These are phyloP conservation scores for Seriola aureovittata DNA, from an alignment of 2,113 vertebrate genomes.

Conservation along the genomic window DNA sequence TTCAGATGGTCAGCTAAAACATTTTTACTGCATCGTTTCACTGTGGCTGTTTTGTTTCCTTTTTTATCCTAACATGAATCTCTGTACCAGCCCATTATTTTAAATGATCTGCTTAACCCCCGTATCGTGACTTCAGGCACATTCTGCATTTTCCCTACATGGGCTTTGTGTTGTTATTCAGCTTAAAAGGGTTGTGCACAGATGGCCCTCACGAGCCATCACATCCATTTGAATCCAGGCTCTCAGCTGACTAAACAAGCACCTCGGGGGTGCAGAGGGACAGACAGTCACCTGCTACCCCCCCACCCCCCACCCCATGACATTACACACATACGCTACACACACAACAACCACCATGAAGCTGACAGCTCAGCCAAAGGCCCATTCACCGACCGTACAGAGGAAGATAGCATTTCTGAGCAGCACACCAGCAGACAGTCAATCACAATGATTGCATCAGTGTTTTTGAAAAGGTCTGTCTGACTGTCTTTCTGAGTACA, in stretches of 20 bases:
- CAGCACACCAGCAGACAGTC: conserved; percentile 15
- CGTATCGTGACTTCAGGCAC: conserved; percentile 20
- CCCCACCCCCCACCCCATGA: not conserved
- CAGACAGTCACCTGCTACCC: conserved; percentile 61
- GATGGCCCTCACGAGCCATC: conserved; percentile 59
- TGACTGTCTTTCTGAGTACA: conserved; percentile 24
- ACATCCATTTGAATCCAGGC: conserved; percentile 60
- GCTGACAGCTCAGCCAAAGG: conserved; percentile 39
- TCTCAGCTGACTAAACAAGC: conserved; percentile 74
- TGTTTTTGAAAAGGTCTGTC: conserved; percentile 45
- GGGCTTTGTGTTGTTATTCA: conserved; percentile 46
- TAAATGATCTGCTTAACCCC: conserved; percentile 41
- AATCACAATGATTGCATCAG: conserved; percentile 43
- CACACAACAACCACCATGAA: conserved; percentile 21
- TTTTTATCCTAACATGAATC: conserved; percentile 25
- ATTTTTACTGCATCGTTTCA: conserved; percentile 39
- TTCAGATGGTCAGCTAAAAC: conserved; percentile 34
- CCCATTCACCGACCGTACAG: conserved; percentile 14
- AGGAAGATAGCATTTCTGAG: conserved; percentile 6
- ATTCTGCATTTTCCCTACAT: conserved; percentile 30
- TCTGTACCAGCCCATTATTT: conserved; percentile 26
- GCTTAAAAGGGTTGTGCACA: conserved; percentile 55
- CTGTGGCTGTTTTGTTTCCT: conserved; percentile 10
- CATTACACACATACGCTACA: conserved; percentile 27
- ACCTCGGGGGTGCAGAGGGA: conserved; percentile 47